Percentiles rank a stretch among this genome's conserved stretches.
Evolutionary conservation across 2,797 vertebrate species (phyloP).

Genomic region (Numenius phaeopus): DNA sequence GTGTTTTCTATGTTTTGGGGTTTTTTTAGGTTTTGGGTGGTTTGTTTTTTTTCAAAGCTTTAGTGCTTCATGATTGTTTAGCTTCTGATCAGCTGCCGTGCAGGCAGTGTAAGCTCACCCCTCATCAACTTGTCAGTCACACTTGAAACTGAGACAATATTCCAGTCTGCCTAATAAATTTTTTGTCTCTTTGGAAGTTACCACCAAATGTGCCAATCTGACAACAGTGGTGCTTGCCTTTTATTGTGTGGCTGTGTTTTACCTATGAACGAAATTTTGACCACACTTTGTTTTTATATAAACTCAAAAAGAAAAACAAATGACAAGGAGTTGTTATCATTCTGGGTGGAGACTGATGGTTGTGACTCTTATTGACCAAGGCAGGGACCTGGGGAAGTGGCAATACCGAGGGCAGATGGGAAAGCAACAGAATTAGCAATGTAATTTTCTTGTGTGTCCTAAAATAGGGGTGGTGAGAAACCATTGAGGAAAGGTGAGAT

Average conservation of each 20-base stretch:
- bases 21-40: no score
- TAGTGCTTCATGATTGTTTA: not conserved
- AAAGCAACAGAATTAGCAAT: not conserved
- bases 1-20: not conserved
- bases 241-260: not conserved
- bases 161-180: not conserved
- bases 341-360: not conserved
- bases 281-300: not conserved
- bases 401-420: not conserved
- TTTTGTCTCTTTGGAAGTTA: not conserved
- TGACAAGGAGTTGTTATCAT: accelerated
- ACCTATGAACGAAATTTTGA: not conserved
- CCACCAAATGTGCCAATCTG: not conserved
- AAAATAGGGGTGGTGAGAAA: not conserved
- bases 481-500: not conserved
- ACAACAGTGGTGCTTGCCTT: not conserved
- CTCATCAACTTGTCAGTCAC: not conserved
- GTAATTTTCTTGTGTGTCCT: not conserved
- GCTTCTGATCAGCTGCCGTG: not conserved
- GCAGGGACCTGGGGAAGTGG: not conserved
- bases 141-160: not conserved
- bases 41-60: not conserved
- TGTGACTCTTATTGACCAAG: accelerated
- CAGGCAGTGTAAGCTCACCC: not conserved
- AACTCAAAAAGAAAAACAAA: not conserved